Percentiles rank a stretch among this genome's conserved stretches.
Conservation (phyloP, 2,797 vertebrate genomes). For the Sternarchorhynchus goeldii region DNA sequence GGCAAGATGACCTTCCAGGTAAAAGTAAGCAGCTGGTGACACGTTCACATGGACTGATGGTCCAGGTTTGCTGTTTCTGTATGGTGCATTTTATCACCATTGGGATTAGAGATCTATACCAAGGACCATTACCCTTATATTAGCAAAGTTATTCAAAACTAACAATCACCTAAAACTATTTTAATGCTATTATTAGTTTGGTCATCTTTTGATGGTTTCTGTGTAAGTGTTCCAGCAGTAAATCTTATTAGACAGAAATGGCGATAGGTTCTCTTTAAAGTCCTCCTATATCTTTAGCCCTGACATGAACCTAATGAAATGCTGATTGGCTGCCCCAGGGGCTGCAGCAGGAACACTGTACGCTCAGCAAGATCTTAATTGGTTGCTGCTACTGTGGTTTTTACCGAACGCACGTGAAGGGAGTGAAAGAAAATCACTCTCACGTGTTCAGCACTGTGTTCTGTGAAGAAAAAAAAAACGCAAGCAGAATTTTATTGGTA, state of each 20-base stretch:
- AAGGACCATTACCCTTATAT: too few species aligned
- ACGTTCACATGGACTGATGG: too few species aligned
- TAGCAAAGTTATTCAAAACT: too few species aligned
- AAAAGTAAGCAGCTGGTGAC: conserved; percentile 41
- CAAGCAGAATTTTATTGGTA: conserved; percentile 6
- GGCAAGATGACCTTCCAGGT: conserved; percentile 86
- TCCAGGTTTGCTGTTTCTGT: too few species aligned
- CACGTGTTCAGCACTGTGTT: conserved; percentile 37
- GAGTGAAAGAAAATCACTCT: conserved; percentile 56
- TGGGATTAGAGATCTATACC: too few species aligned
- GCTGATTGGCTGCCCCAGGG: conserved; percentile 57
- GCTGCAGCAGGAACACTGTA: conserved; percentile 57
- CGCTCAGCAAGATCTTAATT: conserved; percentile 73
- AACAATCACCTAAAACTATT: too few species aligned
- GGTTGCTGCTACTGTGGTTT: conserved; percentile 46
- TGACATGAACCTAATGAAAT: conserved; percentile 48
- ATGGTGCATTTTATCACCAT: too few species aligned
- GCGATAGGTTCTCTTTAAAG: conserved; percentile 49
- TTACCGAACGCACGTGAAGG: conserved; percentile 40
- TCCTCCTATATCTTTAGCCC: conserved; percentile 43
- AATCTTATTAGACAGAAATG: conserved; percentile 58
- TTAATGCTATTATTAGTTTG: too few species aligned
- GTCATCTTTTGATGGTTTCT: not conserved
- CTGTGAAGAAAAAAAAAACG: conserved; percentile 16
- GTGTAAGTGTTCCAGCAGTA: not conserved